A percentile compares a stretch with the other conserved stretches of the same genome.
phyloP scores from a whole-genome alignment of 2,888 invertebrate genomes.

The Heliothis peltigera region DNA sequence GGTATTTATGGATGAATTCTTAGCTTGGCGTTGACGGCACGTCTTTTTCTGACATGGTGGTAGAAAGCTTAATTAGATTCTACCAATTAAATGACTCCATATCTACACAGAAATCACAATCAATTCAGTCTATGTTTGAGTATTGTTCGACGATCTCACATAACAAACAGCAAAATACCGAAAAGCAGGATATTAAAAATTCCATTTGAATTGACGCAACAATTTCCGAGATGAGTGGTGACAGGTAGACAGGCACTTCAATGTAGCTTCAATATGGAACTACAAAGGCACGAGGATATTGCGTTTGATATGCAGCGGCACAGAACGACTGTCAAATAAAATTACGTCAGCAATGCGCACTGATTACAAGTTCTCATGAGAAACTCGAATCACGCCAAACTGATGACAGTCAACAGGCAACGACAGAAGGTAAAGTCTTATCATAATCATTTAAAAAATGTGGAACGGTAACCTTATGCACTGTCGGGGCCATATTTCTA shows the following conservation, averaged over 20 bases:
- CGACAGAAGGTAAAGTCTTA: slow-evolving; percentile 44
- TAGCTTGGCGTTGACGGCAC: too few relatives aligned
- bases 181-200: slow-evolving; percentile 35
- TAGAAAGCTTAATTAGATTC: too few relatives aligned
- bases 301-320: slow-evolving; percentile 48
- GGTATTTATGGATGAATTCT: too few relatives aligned
- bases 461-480: too few relatives aligned
- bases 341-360: slow-evolving; percentile 68
- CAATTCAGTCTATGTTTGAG: too few relatives aligned
- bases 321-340: slow-evolving; percentile 68
- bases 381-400: slow-evolving; percentile 33
- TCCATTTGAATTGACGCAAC: slow-evolving; percentile 22
- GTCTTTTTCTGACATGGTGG: too few relatives aligned
- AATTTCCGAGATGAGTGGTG: slow-evolving; percentile 39
- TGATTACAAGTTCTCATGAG: slow-evolving; percentile 69
- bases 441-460: too few relatives aligned
- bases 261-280: slow-evolving; percentile 36
- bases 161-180: not conserved
- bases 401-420: not conserved
- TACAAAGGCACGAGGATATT: slow-evolving; percentile 54
- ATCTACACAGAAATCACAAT: too few relatives aligned
- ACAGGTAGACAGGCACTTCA: slow-evolving; percentile 50
- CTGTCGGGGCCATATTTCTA: too few relatives aligned
- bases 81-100: too few relatives aligned
- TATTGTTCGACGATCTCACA: too few relatives aligned